Base-by-base conservation (phyloP, 2,797 vertebrate species). In the Myotis vivesi region DNA sequence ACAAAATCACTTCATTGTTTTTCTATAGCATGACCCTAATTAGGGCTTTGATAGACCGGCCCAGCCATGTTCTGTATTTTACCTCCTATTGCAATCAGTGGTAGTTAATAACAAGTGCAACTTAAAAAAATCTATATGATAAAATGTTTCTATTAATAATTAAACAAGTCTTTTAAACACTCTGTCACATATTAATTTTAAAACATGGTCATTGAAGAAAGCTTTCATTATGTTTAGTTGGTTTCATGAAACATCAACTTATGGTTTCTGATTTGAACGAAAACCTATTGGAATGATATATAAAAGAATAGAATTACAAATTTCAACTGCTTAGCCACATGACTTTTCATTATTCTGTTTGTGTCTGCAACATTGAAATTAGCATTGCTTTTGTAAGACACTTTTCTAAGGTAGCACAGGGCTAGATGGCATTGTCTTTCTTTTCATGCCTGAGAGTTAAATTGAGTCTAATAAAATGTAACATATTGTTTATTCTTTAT, bases 1-100 rank as follows among this genome's bases (percentile, higher is more conserved):
- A 97, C 97, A 98, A 97, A 98, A 98, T 97, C 97, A 97, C 96
- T 97, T 98, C 98, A 98, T 98, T 98, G 98, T 98, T 98, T 98
- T 98, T 97, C 97, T 97, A 97, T 98, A 97, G 94, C 97, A 97
- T 98, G 96, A 97, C 97, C 95, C 88, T 98, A 98, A 98, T 98
- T 98, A 98, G 98, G 97, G 94, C 89, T 66, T 87, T 95, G 85
- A 82, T 84, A 86, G 98, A 97, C 97, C 95, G 97, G 97, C 96
- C 95, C 87, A 96, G 91, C 28, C 44, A 13, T 91, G 90, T 95
- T 97, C 83, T 96, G 83, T 87, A 41, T 97, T 97, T 97, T 95
- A 95, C 75, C 53, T 96, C 97, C 83, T 85, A 49, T 92, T 94
- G 64, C 95, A 97, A 96, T 97, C 76, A 66, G 33, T 73, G 38